Base-by-base conservation (phyloP, 35 echinoderm and acorn worm genomes). In the Patiria miniata region DNA sequence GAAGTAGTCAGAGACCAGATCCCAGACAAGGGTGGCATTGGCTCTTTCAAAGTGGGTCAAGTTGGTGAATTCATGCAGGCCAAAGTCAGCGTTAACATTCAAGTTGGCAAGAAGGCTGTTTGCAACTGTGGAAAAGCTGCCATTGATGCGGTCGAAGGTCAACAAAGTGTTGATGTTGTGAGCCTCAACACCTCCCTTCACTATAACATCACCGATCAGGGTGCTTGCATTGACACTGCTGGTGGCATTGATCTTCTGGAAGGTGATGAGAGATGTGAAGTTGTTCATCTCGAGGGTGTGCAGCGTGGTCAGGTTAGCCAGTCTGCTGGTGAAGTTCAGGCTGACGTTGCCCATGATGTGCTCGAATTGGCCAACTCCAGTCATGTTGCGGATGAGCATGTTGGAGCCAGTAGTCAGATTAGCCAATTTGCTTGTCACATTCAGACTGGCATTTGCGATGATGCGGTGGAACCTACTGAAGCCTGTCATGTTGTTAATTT, bases 241-340 rank as follows among this genome's bases (percentile, higher is more conserved):
- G 50, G 83, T 91, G 3, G 32, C 28, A 33, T 93, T 93, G 26
- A 93, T 28, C 29, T 82, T 80, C 34, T 89, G 38, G 61, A 93
- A 93, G 14, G 51, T 69, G 65, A 81, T 78, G 26, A 76, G 28
- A 56, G 37, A n/a, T 8, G 19, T 79, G 73, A 89, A 83, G 57
- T 93, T 80, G 5, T 52, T 60, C 47, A 80, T 56, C 68, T 93
- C 91, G 56, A 89, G 53, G 33, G 73, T 77, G 55, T 83, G 83
- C 6, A 23, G 39, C n/a, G 39, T 21, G 19, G 32, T 51, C 36
- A 93, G 28, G 56, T 40, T 89, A 30, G 57, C 52, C 4, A 89
- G 52, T 21, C 30, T 57, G 52, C 61, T 89, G 40, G 52, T 83
- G 36, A 95, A 54, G 38, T 82, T 87, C 47, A 91, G 52, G 8